Evolutionary conservation across 2,888 invertebrate species (phyloP), one percentile per base, ranked within the genome.

Genomic region (Eubasilissa splendida): DNA sequence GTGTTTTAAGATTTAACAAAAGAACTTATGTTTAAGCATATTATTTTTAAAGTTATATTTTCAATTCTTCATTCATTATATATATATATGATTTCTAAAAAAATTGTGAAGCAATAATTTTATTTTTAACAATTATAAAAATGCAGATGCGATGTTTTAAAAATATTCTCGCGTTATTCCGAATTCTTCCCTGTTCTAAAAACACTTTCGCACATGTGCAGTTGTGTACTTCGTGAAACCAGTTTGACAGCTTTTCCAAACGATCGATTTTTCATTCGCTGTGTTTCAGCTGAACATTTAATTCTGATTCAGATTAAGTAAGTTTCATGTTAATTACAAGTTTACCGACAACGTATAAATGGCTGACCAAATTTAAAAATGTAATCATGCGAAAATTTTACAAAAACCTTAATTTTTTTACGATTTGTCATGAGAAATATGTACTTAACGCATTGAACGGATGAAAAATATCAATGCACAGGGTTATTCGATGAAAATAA

Each of bases 121-220:
- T 22, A 22, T 22, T 22, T 22, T 1, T 1, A 22, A 22, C 0
- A 22, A 22, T 22, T 22, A 22, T 22, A 22, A 63, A 11, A 63
- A 33, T 10, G 31, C 7, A 31, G 1, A 58, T 10, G 3, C 4
- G 7, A 22, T 5, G 42, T 58, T 58, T 33, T 2, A 52, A 73
- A 33, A 58, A 1, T 58, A 54, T 12, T 73, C 22, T 53, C 53
- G 71, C 54, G 14, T 58, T 22, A 54, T 73, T n/a, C 77, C 31
- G 53, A 78, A 79, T 79, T 79, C 79, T 74, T 74, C 74, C 79
- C 79, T 79, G 79, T 42, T 22, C 59, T 59, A 68, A 63, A 42
- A 60, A 31, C 22, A 50, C 65, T 22, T 42, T 75, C 66, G 75
- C 79, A 79, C 74, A 79, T 79, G 79, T 79, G 79, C 75, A 79